Evolutionary conservation across 2,113 vertebrate genomes (phyloP).

Genomic region (Sprattus sprattus): DNA sequence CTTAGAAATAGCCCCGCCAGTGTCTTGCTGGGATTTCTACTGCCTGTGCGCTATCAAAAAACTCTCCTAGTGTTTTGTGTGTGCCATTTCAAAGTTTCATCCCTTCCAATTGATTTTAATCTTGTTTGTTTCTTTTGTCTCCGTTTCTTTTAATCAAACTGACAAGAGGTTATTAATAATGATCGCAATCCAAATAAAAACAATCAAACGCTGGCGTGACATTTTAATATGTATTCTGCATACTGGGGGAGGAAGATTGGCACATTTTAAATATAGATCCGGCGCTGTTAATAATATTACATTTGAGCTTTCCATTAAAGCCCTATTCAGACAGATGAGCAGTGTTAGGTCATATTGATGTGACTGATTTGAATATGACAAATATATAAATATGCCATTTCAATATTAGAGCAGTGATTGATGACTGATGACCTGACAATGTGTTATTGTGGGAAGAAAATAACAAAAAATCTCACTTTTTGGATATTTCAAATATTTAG

Average conservation of each 20-base stretch:
- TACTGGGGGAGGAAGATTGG: slow-evolving; percentile 65
- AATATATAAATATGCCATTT: slow-evolving; percentile 58
- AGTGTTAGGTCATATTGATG: slow-evolving; percentile 62
- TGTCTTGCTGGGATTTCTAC: neutral
- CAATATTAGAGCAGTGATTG: slow-evolving; percentile 45
- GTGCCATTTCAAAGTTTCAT: slow-evolving; percentile 1
- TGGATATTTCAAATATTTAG: neutral
- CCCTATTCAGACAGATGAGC: slow-evolving; percentile 65
- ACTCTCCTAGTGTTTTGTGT: neutral
- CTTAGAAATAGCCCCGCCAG: neutral
- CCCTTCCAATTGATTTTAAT: slow-evolving; percentile 60
- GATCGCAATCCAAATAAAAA: slow-evolving; percentile 67
- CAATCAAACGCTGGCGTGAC: slow-evolving; percentile 71
- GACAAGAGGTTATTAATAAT: slow-evolving; percentile 61
- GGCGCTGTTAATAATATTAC: slow-evolving; percentile 64
- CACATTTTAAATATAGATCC: slow-evolving; percentile 75
- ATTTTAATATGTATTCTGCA: slow-evolving; percentile 72
- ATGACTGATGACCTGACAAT: slow-evolving; percentile 15
- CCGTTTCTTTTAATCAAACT: slow-evolving; percentile 64
- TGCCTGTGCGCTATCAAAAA: neutral
- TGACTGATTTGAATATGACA: slow-evolving; percentile 67
- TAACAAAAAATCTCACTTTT: neutral
- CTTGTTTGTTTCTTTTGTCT: slow-evolving; percentile 57
- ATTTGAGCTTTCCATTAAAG: slow-evolving; percentile 65
- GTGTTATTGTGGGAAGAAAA: neutral